These are phyloP conservation scores for Nansenia antarctica DNA, from an alignment of 2,113 vertebrate species.

Conservation along the genomic window DNA sequence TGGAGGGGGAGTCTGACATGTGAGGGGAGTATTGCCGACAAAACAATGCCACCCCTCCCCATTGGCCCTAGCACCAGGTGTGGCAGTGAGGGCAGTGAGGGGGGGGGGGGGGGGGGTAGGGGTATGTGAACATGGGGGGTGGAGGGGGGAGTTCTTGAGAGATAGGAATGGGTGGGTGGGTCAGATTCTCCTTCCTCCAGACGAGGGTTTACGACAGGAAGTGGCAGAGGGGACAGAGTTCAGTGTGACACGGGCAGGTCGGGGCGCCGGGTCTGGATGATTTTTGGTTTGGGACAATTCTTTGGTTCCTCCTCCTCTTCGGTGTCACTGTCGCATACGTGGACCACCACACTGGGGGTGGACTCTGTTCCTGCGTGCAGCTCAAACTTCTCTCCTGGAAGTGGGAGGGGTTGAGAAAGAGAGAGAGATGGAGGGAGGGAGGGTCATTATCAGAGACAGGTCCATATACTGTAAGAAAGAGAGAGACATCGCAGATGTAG, in stretches of 20 bases:
- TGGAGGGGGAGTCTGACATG: background rate
- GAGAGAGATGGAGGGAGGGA: background rate
- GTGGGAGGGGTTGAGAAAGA: constrained; percentile 24
- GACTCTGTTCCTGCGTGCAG: constrained; percentile 86
- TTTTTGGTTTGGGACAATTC: constrained; percentile 86
- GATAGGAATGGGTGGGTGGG: background rate
- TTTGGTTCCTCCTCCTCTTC: constrained; percentile 83
- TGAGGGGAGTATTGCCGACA: constrained; percentile 14
- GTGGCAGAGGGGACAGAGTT: constrained; percentile 40
- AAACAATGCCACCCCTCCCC: constrained; percentile 45
- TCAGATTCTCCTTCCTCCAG: background rate
- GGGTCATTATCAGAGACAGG: background rate
- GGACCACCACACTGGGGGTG: constrained; percentile 87
- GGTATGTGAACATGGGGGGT: constrained; percentile 33
- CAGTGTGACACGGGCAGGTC: constrained; percentile 84
- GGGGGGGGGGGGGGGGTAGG: constrained; percentile 62
- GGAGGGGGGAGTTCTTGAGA: background rate
- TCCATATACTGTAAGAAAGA: background rate
- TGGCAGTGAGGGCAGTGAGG: background rate
- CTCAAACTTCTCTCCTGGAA: constrained; percentile 86
- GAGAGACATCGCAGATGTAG: background rate
- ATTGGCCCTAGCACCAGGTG: no score
- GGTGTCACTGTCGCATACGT: constrained; percentile 83
- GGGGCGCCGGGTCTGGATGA: constrained; percentile 85
- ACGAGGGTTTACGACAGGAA: background rate